Base-by-base conservation (phyloP, 1,140 invertebrate species). In the Drosophila pseudoananassae region DNA sequence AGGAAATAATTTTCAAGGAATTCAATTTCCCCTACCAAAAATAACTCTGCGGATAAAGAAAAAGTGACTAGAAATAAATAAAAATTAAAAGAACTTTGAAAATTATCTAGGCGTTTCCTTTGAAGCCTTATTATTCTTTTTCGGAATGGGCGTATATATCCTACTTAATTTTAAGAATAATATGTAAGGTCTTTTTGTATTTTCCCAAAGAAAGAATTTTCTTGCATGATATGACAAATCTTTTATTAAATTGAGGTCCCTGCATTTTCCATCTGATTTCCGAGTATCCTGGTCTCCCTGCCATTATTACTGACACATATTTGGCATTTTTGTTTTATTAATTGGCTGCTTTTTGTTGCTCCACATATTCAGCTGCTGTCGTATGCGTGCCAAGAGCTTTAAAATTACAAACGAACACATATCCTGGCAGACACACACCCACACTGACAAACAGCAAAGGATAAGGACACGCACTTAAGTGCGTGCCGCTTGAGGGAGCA, bases 401-500 rank as follows among this genome's bases (percentile, higher is more conserved):
- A 69, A 68, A 76, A 68, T 76, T 68, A 69, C 64, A 68, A 68
- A 69, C 17, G 20, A 52, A 58, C 15, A 53, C 29, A 23, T 17
- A 38, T 53, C 27, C 54, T 63, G 56, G 43, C 70, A 54, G 49
- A 64, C 31, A 51, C 49, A 40, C 45, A 58, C 31, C 57, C 40
- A 50, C 52, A 49, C 31, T 33, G 25, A 27, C 25, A 27, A 5
- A 9, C 8, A 4, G 10, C n/a, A 47, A 49, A 61, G 70, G 53
- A 66, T 53, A 58, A 54, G 57, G 55, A 63, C 60, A 54, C 51
- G 73, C 60, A 70, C 58, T 77, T 87, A 81, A 78, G 61, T 71
- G 75, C 71, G 61, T 78, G 83, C 57, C 78, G 73, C 82, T 77
- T 70, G 77, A 85, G 68, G 63, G 57, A 56, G 56, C 63, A 56